Evolutionary conservation across 2,113 vertebrate species (phyloP).

Genomic region (Leptosomus discolor): DNA sequence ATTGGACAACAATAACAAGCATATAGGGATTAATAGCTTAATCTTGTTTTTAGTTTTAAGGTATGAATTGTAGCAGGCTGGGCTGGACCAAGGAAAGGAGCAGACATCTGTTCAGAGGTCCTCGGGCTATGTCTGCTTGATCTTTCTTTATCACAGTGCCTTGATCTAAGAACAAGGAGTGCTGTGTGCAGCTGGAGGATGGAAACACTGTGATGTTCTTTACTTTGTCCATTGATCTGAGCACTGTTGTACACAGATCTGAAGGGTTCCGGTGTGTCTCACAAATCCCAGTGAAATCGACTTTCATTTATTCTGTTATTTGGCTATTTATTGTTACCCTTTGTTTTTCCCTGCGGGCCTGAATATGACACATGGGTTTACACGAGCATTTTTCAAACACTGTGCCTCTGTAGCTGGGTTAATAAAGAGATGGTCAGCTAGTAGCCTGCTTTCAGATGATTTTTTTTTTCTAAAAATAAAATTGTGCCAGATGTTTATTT

Average conservation of each 20-base stretch:
- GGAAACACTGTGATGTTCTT: not conserved
- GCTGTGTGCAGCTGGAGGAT: slow-evolving; percentile 10
- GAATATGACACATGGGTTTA: not conserved
- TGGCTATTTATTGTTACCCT: not conserved
- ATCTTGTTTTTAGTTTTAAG: slow-evolving; percentile 22
- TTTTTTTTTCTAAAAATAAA: slow-evolving; percentile 66
- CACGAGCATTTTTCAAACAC: not conserved
- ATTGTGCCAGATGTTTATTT: slow-evolving; percentile 70
- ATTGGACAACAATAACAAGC: not conserved
- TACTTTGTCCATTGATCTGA: slow-evolving; percentile 32
- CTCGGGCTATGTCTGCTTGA: not conserved
- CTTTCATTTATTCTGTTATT: not conserved
- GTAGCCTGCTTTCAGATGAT: slow-evolving; percentile 34
- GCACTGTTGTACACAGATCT: not conserved
- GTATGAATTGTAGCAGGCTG: not conserved
- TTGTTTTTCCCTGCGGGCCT: not conserved
- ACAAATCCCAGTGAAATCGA: not conserved
- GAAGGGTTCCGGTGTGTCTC: not conserved
- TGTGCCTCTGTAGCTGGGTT: slow-evolving; percentile 10
- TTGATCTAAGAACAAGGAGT: not conserved
- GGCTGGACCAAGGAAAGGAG: slow-evolving; percentile 8
- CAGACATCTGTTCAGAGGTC: slow-evolving; percentile 31
- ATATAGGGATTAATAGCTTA: not conserved
- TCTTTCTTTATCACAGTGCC: not conserved
- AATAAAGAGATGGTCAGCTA: slow-evolving; percentile 39